Base-by-base conservation (phyloP, 2,797 vertebrate genomes). In the Megaceryle alcyon region DNA sequence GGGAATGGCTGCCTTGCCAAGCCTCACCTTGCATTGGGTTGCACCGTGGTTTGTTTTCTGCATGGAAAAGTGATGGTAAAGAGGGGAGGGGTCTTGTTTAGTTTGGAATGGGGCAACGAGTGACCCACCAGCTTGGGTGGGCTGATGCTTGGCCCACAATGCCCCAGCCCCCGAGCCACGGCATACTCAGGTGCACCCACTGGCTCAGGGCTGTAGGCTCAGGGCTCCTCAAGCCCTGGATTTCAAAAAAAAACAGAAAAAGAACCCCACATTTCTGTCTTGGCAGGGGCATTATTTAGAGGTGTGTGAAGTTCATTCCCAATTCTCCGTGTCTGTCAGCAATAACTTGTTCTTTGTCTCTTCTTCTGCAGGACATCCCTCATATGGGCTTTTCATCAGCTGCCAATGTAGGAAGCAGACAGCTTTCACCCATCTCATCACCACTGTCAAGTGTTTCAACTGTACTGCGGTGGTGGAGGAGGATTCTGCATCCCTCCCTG, bases 401-500 rank as follows among this genome's bases (percentile, higher is more conserved):
- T 56, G 63, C 49, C 31, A 61, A 9, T 31, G 68, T 31, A 61
- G 49, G 54, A 35, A 75, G 41, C 43, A 65, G 61, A 20, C 8
- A 66, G 54, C 56, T 91, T 92, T 76, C 33, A 63, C 43, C 21
- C 5, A 1, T 22, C 39, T 69, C 48, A 44, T 31, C 53, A n/a
- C n/a, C 17, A 29, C 12, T 1, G 4, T 41, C 65, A 48, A 82
- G 28, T 48, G n/a, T 88, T 90, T 83, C 8, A 63, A 66, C 14
- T 1, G 0, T 6, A 4, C 7, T 33, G 21, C 1, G 4, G 16
- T 22, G 23, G 1, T 49, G 48, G 4, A 6, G 4, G 12, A 3
- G 6, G 6, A 41, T 19, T 33, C 69, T 83, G 33, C 43, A 43
- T 54, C 33, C 49, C 18, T 63, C 18, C 18, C 21, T 31, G 68